Evolutionary conservation across 2,113 vertebrate genomes (phyloP), one percentile per base, ranked within the genome.

Genomic region (Gulo gulo): DNA sequence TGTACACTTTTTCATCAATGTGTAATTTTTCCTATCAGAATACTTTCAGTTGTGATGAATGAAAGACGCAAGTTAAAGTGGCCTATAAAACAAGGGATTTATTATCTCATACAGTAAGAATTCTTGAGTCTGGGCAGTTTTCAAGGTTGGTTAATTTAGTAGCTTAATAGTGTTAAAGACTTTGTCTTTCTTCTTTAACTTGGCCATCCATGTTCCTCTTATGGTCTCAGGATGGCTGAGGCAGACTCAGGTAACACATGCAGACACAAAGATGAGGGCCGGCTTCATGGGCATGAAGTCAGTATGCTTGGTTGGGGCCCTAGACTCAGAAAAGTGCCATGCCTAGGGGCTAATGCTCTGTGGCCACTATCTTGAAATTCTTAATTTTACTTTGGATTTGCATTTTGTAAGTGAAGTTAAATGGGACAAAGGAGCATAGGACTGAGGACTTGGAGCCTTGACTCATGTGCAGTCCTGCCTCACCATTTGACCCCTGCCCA

Each of bases 281-380:
- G 55, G 3, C 2, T 59, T 76, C 14, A 31, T 26, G 39, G 14
- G 10, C 11, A n/a, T 69, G 9, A 0, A 21, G 11, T 61, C 20
- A 73, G 1, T 10, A n/a, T 6, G 14, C 1, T 52, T 31, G 8
- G n/a, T 12, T 0, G 3, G 10, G 13, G 2, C 20, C 4, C 6
- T 29, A 88, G 50, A 69, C 1, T 94, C 21, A 50, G 52, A 86
- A 79, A 7, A 9, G 18, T 55, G 4, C 42, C 42, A 9, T n/a
- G 13, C 6, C 21, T 79, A 76, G n/a, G 15, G 6, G 1, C 23
- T 63, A 52, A 92, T 47, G 10, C 13, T 92, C 65, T 88, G 3
- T 74, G 23, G 14, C 65, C 7, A 31, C 42, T 13, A 13, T 73
- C 74, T 91, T 94, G 65, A 94, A 73, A 88, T 69, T 94, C 34